Evolutionary conservation across 2,888 invertebrate species (phyloP).

Genomic region (Lepidochrysops patricia): DNA sequence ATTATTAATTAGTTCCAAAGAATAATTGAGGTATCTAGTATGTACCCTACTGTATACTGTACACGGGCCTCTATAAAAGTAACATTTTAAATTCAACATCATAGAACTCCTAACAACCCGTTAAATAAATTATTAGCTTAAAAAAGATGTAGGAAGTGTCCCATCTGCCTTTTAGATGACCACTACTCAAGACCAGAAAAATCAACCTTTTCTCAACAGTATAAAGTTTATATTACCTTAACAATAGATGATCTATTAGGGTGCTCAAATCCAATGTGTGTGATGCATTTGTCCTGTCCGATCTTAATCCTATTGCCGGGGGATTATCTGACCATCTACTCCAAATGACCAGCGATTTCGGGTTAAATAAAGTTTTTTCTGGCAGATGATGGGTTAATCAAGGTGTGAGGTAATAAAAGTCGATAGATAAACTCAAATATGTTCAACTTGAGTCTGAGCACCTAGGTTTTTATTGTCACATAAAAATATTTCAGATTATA

Average conservation of each 20-base stretch:
- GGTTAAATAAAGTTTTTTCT: slow-evolving; percentile 5
- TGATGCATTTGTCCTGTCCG: slow-evolving; percentile 58
- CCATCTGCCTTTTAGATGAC: slow-evolving; percentile 9
- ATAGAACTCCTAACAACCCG: background rate
- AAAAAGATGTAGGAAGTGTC: slow-evolving; percentile 1
- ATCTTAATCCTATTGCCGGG: slow-evolving; percentile 47
- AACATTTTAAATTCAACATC: background rate
- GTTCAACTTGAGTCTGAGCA: background rate
- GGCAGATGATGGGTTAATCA: background rate
- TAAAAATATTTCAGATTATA: background rate
- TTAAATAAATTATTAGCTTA: slow-evolving; percentile 11
- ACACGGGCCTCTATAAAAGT: no score
- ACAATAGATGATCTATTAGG: slow-evolving; percentile 29
- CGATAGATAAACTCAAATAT: background rate
- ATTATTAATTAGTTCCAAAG: no score
- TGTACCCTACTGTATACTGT: background rate
- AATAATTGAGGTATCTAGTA: no score
- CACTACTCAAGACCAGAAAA: background rate
- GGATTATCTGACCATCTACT: slow-evolving; percentile 44
- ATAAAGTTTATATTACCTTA: background rate
- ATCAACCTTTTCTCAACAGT: background rate
- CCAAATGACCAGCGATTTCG: slow-evolving; percentile 35
- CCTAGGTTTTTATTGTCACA: background rate
- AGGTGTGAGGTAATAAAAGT: background rate
- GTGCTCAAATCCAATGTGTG: slow-evolving; percentile 47